phyloP scores from a whole-genome alignment of 2,113 vertebrate species.

The Pelecanus crispus region DNA sequence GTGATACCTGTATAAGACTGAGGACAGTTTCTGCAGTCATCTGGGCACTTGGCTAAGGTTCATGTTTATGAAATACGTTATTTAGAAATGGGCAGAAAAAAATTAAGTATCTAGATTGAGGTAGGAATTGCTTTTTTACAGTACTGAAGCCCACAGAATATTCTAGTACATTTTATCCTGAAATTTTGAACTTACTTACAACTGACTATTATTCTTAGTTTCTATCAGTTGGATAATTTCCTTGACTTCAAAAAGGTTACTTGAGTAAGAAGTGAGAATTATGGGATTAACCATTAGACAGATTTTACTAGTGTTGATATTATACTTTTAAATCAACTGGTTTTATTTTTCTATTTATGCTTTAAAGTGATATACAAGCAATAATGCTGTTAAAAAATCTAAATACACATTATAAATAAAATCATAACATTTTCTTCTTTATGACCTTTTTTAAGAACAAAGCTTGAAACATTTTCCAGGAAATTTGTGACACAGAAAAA shows the following conservation, averaged over 20 bases:
- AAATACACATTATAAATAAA: not conserved
- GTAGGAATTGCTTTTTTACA: not conserved
- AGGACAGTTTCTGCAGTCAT: not conserved
- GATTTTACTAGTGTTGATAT: not conserved
- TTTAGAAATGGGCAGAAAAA: not conserved
- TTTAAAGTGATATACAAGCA: not conserved
- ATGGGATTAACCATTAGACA: not conserved
- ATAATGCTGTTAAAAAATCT: not conserved
- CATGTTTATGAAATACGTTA: not conserved
- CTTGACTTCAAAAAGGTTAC: not conserved
- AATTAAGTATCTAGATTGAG: not conserved
- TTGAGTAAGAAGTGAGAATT: not conserved
- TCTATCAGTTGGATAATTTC: not conserved
- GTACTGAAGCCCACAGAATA: not conserved
- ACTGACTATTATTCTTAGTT: not conserved
- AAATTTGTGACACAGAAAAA: not conserved
- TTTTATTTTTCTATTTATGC: not conserved
- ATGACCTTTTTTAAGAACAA: not conserved
- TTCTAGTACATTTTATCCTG: not conserved
- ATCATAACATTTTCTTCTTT: not conserved
- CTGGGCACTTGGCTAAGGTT: not conserved
- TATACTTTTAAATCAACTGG: not conserved
- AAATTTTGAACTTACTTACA: not conserved
- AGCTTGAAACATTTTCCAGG: not conserved
- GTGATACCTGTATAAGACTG: not conserved